Base-by-base conservation (phyloP, 1,140 invertebrate genomes). In the Notospermus geniculatus region DNA sequence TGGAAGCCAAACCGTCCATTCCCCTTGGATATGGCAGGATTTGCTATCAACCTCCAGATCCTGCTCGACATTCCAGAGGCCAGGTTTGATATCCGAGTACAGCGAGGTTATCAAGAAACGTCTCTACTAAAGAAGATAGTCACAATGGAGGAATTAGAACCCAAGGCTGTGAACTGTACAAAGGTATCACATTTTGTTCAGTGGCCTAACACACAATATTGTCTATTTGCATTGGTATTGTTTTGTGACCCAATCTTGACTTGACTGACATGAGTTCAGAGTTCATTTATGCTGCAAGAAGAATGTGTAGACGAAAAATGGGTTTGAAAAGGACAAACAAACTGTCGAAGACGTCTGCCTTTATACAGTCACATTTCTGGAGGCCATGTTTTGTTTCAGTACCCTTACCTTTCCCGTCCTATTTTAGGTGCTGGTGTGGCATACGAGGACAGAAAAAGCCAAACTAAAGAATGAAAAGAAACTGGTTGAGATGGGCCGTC, bases 11-110 rank as follows among this genome's bases (percentile, higher is more conserved):
- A 93, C 62, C 83, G 96, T 67, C 88, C 89, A 0, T 99, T 98
- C 84, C 93, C 96, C 2, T 88, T 96, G 28, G 97, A 99, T 73
- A 99, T 99, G 97, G 96, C 96, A 1, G 95, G 93, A 1, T 99
- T 99, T 83, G 95, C 93, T 17, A 89, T 99, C 15, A 95, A 94
- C 80, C 76, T 96, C 1, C 84, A 88, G 22, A 80, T 95, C 13
- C 84, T 98, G 23, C 79, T 92, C 1, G 83, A 88, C 1, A 86
- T 90, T 75, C 87, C 89, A 4, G 83, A 91, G 45, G 92, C 91
- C 0, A 80, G 84, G 60, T 97, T 98, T 80, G 90, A 89, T 1
- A 90, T 89, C 67, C 86, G 89, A 62, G 88, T 93, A 46, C 87
- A 90, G 72, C 86, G 90, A 67, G 95, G 95, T 7, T 92, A 90